Conservation (phyloP, 1,140 invertebrate genomes). For the Drosophila repleta region DNA sequence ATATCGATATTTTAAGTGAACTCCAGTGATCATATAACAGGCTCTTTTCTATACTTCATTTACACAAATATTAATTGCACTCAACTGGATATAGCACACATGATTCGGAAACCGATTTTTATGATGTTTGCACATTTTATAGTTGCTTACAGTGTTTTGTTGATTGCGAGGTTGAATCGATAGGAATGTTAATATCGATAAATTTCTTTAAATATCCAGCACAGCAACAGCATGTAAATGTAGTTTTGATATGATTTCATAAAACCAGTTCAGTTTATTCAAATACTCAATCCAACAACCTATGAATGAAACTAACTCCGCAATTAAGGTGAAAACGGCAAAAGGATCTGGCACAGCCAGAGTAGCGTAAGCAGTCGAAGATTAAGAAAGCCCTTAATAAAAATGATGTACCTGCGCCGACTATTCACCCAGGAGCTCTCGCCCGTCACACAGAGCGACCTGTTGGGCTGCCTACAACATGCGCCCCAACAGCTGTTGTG, state of each 20-base stretch:
- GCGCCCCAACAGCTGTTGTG: constrained; percentile 47
- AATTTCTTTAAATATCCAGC: constrained; percentile 11
- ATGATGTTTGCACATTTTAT: neutral
- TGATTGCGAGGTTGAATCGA: neutral
- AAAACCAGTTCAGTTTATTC: constrained; percentile 33
- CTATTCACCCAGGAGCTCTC: constrained; percentile 71
- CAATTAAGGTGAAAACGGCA: constrained; percentile 17
- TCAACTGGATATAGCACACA: neutral
- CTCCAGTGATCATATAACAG: neutral
- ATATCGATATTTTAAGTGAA: constrained; percentile 10
- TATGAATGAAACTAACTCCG: constrained; percentile 38
- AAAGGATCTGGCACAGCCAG: constrained; percentile 9
- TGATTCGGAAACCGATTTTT: neutral
- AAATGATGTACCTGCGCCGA: constrained; percentile 74
- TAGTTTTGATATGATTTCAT: constrained; percentile 49
- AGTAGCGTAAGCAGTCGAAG: constrained; percentile 3
- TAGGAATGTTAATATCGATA: constrained; percentile 22
- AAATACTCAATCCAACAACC: constrained; percentile 19
- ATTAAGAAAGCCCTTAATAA: constrained; percentile 7
- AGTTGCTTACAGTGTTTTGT: neutral
- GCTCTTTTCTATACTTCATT: neutral
- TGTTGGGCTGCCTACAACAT: constrained; percentile 68
- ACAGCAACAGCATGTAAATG: constrained; percentile 20
- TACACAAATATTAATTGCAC: neutral
- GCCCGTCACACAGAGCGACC: constrained; percentile 58